These are phyloP conservation scores for Torymus auratus DNA, from an alignment of 2,888 invertebrate genomes.

Conservation along the genomic window DNA sequence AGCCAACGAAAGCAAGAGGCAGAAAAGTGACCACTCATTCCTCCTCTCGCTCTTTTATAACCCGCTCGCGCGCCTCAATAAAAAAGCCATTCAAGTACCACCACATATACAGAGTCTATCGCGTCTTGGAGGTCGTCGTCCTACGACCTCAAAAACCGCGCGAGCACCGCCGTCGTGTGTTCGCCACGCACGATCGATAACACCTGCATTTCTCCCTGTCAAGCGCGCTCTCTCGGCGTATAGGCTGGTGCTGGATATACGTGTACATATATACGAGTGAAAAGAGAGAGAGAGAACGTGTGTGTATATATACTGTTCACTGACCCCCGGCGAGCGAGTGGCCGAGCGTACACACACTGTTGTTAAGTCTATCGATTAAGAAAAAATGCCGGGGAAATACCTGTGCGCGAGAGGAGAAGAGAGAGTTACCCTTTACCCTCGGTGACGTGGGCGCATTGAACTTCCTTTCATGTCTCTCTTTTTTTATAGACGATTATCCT, in stretches of 20 bases:
- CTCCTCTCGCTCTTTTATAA: slow-evolving; percentile 6
- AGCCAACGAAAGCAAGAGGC: not conserved
- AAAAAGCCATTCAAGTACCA: no score
- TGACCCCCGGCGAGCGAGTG: slow-evolving; percentile 17
- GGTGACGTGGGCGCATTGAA: slow-evolving; percentile 17
- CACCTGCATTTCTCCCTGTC: slow-evolving; percentile 55
- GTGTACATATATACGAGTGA: not conserved
- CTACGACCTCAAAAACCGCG: slow-evolving; percentile 55
- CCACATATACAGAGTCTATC: not conserved
- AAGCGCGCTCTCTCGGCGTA: not conserved
- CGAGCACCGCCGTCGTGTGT: not conserved
- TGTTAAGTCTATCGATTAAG: slow-evolving; percentile 50
- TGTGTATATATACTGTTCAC: slow-evolving; percentile 40
- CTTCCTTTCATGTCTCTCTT: slow-evolving; percentile 22
- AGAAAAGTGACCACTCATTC: slow-evolving; percentile 16
- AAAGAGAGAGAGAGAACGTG: no score
- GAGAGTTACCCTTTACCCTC: not conserved
- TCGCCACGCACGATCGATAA: slow-evolving; percentile 53
- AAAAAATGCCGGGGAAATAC: slow-evolving; percentile 41
- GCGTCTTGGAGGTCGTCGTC: slow-evolving; percentile 54
- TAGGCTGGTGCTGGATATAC: not conserved
- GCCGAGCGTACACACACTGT: slow-evolving; percentile 25
- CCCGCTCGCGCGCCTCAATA: not conserved
- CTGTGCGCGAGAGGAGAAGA: not conserved
- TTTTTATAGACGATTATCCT: slow-evolving; percentile 18